phyloP scores from a whole-genome alignment of 2,113 vertebrate species.

The Ceyx melanurus region DNA sequence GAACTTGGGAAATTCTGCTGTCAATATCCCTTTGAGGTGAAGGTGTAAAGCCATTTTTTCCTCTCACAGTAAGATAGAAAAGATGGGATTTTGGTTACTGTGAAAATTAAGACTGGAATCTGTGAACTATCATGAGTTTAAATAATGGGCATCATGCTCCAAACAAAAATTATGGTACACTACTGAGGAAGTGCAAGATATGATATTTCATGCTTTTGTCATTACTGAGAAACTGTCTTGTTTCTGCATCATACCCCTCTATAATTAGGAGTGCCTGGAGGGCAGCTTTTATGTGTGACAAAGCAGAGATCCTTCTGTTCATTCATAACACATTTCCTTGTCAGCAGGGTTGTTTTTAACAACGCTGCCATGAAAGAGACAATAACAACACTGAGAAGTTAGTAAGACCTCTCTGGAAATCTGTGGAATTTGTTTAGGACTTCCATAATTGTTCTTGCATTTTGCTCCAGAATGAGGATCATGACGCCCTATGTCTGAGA shows the following conservation, averaged over 20 bases:
- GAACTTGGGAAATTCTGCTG: neutral
- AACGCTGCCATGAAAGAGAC: neutral
- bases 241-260: neutral
- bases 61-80: neutral
- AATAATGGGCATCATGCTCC: neutral
- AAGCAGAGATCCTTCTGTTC: neutral
- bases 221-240: neutral
- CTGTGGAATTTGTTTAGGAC: constrained; percentile 11
- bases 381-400: neutral
- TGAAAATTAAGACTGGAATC: neutral
- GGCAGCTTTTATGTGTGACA: neutral
- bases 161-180: neutral
- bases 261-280: neutral
- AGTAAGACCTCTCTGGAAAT: neutral
- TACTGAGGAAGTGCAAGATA: neutral
- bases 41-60: neutral
- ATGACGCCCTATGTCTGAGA: neutral
- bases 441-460: neutral
- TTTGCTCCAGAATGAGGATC: constrained; percentile 27
- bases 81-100: neutral
- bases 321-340: neutral
- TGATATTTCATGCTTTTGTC: neutral
- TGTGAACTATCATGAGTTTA: neutral
- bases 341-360: neutral
- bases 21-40: fast-evolving